Evolutionary conservation across 2,113 vertebrate species (phyloP).

Genomic region (Anser brachyrhynchus): DNA sequence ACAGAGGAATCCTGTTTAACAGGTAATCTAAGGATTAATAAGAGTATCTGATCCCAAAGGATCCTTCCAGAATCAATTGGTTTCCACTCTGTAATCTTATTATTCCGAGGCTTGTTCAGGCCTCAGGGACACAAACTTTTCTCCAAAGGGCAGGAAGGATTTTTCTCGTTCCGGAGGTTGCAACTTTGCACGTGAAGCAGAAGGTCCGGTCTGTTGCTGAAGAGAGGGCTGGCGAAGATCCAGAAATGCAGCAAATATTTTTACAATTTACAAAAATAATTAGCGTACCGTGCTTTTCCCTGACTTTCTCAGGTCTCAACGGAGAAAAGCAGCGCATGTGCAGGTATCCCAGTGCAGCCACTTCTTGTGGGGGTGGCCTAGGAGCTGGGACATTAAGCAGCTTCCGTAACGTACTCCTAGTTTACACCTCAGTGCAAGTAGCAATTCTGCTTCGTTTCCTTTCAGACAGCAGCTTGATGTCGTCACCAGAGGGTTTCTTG

Average conservation of each 20-base stretch:
- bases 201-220: not conserved
- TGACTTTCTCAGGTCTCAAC: not conserved
- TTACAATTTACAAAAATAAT: not conserved
- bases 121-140: not conserved
- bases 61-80: not conserved
- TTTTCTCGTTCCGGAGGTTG: not conserved
- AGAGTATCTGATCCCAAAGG: not conserved
- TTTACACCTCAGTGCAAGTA: not conserved
- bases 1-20: not conserved
- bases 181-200: rapidly evolving
- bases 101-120: not conserved
- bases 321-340: not conserved
- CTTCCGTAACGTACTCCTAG: not conserved
- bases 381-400: not conserved
- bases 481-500: not conserved
- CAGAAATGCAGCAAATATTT: not conserved
- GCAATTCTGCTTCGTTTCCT: not conserved
- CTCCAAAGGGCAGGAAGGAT: not conserved
- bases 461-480: not conserved
- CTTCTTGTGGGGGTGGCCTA: rapidly evolving
- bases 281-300: rapidly evolving
- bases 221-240: not conserved
- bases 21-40: not conserved
- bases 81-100: not conserved
- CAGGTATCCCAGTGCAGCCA: not conserved